These are phyloP conservation scores for Pseudomyrmex pallidus DNA, from an alignment of 1,140 invertebrate species.

Conservation along the genomic window DNA sequence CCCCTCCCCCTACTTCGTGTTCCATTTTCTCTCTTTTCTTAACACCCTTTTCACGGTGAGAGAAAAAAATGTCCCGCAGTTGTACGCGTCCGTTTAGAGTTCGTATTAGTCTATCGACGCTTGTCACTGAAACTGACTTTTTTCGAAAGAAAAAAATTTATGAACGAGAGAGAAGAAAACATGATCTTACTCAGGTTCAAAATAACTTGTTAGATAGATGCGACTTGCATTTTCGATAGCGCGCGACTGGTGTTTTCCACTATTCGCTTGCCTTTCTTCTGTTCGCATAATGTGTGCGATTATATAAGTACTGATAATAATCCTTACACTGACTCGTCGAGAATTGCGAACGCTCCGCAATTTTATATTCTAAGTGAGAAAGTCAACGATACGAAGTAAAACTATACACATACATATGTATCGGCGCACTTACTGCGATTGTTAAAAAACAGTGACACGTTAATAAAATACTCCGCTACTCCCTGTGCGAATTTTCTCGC, in stretches of 20 bases:
- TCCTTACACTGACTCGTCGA: slow-evolving; percentile 2
- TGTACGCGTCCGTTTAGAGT: not conserved
- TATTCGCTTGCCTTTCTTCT: not conserved
- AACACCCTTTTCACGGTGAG: not conserved
- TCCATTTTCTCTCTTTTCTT: not conserved
- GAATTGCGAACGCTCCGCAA: not conserved
- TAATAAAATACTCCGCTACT: slow-evolving; percentile 6
- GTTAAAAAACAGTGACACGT: not conserved
- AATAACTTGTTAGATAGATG: slow-evolving; percentile 28
- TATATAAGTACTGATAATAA: not conserved
- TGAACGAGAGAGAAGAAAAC: slow-evolving; percentile 33
- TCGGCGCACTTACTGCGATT: slow-evolving; percentile 3
- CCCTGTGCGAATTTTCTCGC: not conserved
- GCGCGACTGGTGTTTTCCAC: not conserved
- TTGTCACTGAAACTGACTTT: not conserved
- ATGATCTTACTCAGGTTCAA: slow-evolving; percentile 63
- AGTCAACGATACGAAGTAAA: not conserved
- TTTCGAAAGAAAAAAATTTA: slow-evolving; percentile 31
- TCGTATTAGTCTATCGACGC: not conserved
- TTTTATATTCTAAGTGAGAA: slow-evolving; percentile 7
- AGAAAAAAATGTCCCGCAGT: not conserved
- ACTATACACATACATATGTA: not conserved
- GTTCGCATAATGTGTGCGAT: not conserved
- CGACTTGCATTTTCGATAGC: not conserved
- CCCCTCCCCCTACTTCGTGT: not conserved